A percentile compares a stretch with the other conserved stretches of the same genome.
These are phyloP conservation scores for Cryptocephalus primarius DNA, from an alignment of 2,888 invertebrate genomes.

Conservation along the genomic window DNA sequence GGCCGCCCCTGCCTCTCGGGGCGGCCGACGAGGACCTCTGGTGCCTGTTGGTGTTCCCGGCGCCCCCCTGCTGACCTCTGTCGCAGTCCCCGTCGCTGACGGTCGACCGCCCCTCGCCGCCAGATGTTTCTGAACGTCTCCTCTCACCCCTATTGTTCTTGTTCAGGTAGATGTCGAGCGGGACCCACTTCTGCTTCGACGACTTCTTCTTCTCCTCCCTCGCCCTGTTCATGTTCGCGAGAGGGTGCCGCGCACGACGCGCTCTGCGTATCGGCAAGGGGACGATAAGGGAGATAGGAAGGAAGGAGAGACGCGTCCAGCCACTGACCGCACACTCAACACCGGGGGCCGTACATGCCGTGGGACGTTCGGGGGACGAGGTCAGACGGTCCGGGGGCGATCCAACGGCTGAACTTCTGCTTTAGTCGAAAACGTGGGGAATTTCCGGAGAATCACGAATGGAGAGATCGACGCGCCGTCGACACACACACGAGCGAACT, in stretches of 20 bases:
- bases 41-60: constrained; percentile 22
- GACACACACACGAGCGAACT: no score
- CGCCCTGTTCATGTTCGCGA: constrained; percentile 22
- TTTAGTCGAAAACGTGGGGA: no score
- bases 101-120: constrained; percentile 29
- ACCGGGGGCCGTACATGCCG: no score
- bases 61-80: constrained; percentile 23
- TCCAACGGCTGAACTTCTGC: no score
- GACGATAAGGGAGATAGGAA: no score
- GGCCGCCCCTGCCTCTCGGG: constrained; percentile 29
- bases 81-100: constrained; percentile 35
- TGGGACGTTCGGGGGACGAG: no score
- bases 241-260: constrained; percentile 14
- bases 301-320: no score
- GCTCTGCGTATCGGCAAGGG: no score
- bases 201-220: constrained; percentile 39
- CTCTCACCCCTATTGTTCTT: constrained; percentile 54
- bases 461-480: no score
- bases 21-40: constrained; percentile 31
- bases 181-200: constrained; percentile 79
- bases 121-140: constrained; percentile 11
- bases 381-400: no score
- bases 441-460: no score
- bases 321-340: no score
- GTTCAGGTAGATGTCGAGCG: constrained; percentile 75